Base-by-base conservation (phyloP, 2,888 invertebrate species). In the Troilus luridus region DNA sequence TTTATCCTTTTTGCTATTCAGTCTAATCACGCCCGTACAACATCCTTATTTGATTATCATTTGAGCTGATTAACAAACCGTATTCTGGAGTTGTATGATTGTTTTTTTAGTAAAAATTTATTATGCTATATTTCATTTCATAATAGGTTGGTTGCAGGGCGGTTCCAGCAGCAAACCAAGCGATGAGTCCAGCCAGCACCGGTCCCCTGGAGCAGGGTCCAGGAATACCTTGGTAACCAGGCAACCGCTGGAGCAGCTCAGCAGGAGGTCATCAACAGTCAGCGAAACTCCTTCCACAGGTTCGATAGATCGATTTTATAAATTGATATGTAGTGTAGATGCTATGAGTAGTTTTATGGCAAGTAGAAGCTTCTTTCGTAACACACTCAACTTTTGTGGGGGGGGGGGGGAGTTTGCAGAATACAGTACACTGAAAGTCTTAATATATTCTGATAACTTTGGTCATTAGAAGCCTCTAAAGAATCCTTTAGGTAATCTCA, bases 101-200 rank as follows among this genome's bases (percentile, higher is more conserved):
- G 41, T n/a, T 41, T 41, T 41, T 1, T 41, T 41, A 41, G 5
- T 41, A 3, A 41, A 41, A 3, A 41, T 41, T 41, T 41, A 41
- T 41, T 41, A 41, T 41, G 41, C 5, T 41, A 41, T 41, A 41
- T 41, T 41, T 0, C 77, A 17, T 54, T 88, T 60, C 60, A 17
- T n/a, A 10, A n/a, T 64, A 9, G 0, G 10, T 10, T 41, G 14
- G 5, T 81, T 67, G 0, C 89, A 90, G 90, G 95, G 95, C 93
- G 95, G 93, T 58, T 94, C 95, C 92, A 94, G 96, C 94, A 96
- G 96, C 93, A 96, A 96, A 94, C 97, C 96, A 94, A 96, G 96
- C 93, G 81, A 81, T 21, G 96, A 96, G 95, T 93, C 93, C 60
- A 93, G 93, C 88, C 92, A 93, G 10, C 96, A 96, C 93, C 95